Percentiles rank a stretch among this genome's conserved stretches.
Evolutionary conservation across 2,888 invertebrate species (phyloP).

Genomic region (Cheilosia urbana): DNA sequence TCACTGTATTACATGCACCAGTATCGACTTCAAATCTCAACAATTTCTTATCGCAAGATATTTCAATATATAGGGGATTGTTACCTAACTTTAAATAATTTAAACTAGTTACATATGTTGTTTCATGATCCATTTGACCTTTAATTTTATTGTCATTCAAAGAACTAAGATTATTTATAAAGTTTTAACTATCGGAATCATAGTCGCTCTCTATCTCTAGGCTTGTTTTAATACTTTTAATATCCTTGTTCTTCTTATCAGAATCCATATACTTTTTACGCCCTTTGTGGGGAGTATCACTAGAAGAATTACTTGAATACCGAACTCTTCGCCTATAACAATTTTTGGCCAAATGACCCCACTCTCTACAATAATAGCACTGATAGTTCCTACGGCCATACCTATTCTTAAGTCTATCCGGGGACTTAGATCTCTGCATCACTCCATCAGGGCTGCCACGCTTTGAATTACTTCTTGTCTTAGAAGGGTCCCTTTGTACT

Average conservation of each 20-base stretch:
- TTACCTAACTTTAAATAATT: conserved; percentile 7
- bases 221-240: not conserved
- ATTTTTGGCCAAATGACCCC: conserved; percentile 14
- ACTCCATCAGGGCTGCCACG: not conserved
- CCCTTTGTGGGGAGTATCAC: not conserved
- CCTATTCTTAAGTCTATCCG: conserved; percentile 8
- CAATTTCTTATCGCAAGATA: conserved; percentile 5
- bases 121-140: not conserved
- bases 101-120: not conserved
- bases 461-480: too few relatives aligned
- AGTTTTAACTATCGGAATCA: not conserved
- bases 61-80: conserved; percentile 6
- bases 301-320: not conserved
- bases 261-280: not conserved
- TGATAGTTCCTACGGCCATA: conserved; percentile 7
- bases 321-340: not conserved
- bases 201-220: not conserved
- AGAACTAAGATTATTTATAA: not conserved
- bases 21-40: conserved; percentile 9
- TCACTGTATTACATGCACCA: conserved; percentile 31
- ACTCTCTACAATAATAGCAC: conserved; percentile 7
- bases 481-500: not conserved
- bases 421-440: not conserved
- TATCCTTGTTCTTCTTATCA: not conserved
- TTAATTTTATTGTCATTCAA: not conserved